Conservation (phyloP, 2,888 invertebrate genomes). For the Nymphalis polychloros region DNA sequence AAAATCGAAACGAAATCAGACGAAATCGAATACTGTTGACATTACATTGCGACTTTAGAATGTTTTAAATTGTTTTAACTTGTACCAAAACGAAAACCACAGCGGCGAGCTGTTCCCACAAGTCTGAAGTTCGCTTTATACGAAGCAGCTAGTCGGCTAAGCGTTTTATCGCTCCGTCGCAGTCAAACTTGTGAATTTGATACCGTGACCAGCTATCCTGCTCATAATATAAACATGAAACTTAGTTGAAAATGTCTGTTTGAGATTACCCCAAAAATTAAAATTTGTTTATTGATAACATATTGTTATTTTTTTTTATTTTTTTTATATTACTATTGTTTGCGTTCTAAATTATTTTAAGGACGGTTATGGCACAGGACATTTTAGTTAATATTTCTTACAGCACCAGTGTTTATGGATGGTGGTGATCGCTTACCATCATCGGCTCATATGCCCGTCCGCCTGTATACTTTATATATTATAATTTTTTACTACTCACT, state of each 20-base stretch:
- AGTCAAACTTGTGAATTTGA: constrained; percentile 56
- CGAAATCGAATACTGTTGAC: too few species aligned
- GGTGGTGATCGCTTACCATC: too few species aligned
- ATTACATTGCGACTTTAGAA: too few species aligned
- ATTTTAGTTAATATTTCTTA: background rate
- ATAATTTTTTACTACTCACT: too few species aligned
- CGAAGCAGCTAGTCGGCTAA: constrained; percentile 65
- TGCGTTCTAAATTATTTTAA: too few species aligned
- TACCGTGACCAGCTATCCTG: constrained; percentile 43
- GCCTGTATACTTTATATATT: too few species aligned
- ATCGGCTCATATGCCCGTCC: too few species aligned
- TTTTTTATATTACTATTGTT: too few species aligned
- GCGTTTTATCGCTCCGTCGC: constrained; percentile 74
- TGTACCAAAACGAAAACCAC: constrained; percentile 38
- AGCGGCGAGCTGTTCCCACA: constrained; percentile 53
- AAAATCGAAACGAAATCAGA: too few species aligned
- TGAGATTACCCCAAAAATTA: background rate
- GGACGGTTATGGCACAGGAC: background rate
- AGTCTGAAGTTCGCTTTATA: constrained; percentile 56
- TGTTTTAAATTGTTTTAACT: constrained; percentile 24
- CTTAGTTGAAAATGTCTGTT: constrained; percentile 15
- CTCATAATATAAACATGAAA: constrained; percentile 31
- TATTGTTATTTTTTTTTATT: too few species aligned
- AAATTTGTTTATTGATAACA: background rate
- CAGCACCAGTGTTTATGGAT: too few species aligned